Percentiles rank a stretch among this genome's conserved stretches.
These are phyloP conservation scores for Nephrotoma appendiculata DNA, from an alignment of 2,888 invertebrate genomes.

Conservation along the genomic window DNA sequence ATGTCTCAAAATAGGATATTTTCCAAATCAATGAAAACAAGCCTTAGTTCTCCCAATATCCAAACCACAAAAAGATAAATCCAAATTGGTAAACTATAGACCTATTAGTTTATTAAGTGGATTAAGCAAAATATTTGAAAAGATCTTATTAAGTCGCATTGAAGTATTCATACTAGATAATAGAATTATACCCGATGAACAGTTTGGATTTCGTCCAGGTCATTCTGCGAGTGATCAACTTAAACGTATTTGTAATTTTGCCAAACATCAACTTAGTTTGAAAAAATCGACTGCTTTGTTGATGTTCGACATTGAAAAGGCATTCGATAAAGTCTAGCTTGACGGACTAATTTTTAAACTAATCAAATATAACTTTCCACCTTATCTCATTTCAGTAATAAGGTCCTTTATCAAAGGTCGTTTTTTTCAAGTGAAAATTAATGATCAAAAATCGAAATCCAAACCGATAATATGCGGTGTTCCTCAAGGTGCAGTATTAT, in stretches of 20 bases:
- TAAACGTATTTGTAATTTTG: conserved; percentile 15
- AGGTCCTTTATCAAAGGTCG: conserved; percentile 15
- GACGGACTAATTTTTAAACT: conserved; percentile 18
- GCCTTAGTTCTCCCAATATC: no score
- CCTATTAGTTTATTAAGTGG: conserved; percentile 11
- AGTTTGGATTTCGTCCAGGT: conserved; percentile 12
- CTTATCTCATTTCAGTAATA: conserved; percentile 15
- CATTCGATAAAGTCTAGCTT: conserved; percentile 24
- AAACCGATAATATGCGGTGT: conserved; percentile 17
- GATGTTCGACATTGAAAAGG: conserved; percentile 21
- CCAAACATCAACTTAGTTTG: conserved; percentile 15
- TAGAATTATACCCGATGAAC: not conserved
- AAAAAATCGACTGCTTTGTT: conserved; percentile 17
- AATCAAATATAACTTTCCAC: conserved; percentile 12
- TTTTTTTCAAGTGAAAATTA: conserved; percentile 15
- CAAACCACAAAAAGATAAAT: not conserved
- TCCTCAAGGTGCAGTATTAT: conserved; percentile 17
- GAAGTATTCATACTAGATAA: not conserved
- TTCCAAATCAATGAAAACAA: no score
- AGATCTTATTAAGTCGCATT: conserved; percentile 6
- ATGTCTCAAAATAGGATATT: no score
- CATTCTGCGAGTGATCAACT: conserved; percentile 20
- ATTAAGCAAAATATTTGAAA: conserved; percentile 9
- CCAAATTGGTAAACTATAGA: conserved; percentile 7
- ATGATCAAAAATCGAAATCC: conserved; percentile 8